phyloP scores from a whole-genome alignment of 92 coral and sea anemone genomes.

The Actinernus sp. region DNA sequence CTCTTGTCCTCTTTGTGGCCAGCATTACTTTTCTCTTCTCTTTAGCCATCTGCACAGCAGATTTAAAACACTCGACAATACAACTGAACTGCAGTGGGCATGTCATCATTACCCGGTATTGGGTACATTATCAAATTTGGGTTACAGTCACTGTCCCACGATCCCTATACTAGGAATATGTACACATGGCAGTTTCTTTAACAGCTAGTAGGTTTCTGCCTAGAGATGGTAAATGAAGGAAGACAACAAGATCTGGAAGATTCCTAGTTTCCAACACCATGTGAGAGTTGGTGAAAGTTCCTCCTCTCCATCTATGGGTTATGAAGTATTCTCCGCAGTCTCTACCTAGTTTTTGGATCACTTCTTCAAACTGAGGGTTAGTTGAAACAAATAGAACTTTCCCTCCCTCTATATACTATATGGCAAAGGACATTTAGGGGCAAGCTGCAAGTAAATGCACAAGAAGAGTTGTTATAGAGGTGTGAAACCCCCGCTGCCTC shows the following conservation, averaged over 20 bases:
- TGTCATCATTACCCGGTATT: conserved; percentile 97
- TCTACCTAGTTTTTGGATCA: conserved; percentile 87
- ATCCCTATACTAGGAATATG: conserved; percentile 90
- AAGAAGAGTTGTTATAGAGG: background rate
- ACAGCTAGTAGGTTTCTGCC: conserved; percentile 86
- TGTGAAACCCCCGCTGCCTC: too few relatives aligned
- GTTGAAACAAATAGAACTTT: conserved; percentile 79
- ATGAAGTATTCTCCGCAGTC: conserved; percentile 89
- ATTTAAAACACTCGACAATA: conserved; percentile 85
- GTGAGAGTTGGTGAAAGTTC: conserved; percentile 94
- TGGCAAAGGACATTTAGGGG: conserved; percentile 87
- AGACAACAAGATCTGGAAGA: conserved; percentile 84
- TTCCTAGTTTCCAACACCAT: conserved; percentile 77
- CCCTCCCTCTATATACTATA: conserved; percentile 80
- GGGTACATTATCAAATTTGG: conserved; percentile 96
- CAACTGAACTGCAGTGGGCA: conserved; percentile 84
- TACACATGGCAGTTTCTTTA: conserved; percentile 93
- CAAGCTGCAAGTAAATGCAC: conserved; percentile 77
- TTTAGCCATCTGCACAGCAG: conserved; percentile 79
- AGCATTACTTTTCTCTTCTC: conserved; percentile 36
- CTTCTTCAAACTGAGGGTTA: conserved; percentile 93
- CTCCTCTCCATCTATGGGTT: conserved; percentile 93
- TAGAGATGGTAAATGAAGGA: conserved; percentile 85
- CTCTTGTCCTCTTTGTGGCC: background rate
- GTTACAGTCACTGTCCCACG: conserved; percentile 96